Evolutionary conservation across 2,113 vertebrate genomes (phyloP).

Genomic region (Trochalopteron elliotii): DNA sequence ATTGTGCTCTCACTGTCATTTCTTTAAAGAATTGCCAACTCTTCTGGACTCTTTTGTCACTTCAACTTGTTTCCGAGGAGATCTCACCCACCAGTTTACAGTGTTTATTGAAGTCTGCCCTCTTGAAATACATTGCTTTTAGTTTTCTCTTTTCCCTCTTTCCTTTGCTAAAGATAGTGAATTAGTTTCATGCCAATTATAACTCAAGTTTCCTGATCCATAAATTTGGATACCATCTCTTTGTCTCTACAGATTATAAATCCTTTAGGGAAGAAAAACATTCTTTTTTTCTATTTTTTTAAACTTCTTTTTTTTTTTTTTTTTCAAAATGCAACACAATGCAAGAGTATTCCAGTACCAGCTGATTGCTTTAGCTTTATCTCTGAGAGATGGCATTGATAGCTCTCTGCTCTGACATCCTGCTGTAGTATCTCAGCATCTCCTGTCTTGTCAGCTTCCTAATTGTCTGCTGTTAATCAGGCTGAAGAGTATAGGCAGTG

Average conservation of each 20-base stretch:
- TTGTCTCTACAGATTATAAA: not conserved
- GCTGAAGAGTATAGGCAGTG: not conserved
- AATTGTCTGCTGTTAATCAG: not conserved
- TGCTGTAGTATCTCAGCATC: not conserved
- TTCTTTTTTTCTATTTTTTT: rapidly evolving
- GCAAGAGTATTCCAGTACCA: not conserved
- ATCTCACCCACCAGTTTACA: conserved; percentile 50
- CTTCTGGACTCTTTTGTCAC: conserved; percentile 57
- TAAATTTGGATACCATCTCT: not conserved
- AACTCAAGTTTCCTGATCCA: not conserved
- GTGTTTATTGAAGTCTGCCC: conserved; percentile 45
- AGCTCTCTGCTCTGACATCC: not conserved
- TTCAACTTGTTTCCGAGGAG: conserved; percentile 67
- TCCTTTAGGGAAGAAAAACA: not conserved
- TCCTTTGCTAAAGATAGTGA: conserved; percentile 24
- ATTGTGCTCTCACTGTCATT: conserved; percentile 67
- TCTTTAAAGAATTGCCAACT: conserved; percentile 71
- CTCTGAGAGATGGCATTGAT: not conserved
- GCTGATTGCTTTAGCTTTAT: not conserved
- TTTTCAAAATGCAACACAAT: not conserved
- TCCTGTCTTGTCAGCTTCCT: not conserved
- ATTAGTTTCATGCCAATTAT: conserved; percentile 12
- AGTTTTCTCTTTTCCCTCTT: conserved; percentile 22
- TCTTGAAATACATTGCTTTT: conserved; percentile 43
- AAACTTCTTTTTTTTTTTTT: not conserved